Percentiles rank a stretch among this genome's conserved stretches.
Conservation (phyloP, 1,140 invertebrate species). For the Phthorimaea operculella region DNA sequence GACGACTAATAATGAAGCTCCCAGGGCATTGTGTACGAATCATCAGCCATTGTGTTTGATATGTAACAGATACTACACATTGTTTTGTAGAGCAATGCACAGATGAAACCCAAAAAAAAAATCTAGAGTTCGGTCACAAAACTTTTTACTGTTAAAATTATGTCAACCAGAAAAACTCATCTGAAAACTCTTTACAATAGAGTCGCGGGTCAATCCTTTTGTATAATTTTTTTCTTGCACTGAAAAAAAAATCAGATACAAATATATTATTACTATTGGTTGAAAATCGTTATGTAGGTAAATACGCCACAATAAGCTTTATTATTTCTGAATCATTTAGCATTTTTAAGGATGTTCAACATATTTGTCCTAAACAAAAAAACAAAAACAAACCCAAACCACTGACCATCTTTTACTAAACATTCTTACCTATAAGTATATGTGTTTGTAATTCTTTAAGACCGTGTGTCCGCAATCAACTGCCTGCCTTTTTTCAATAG, state of each 20-base stretch:
- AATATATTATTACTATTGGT: no score
- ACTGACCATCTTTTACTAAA: background rate
- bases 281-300: no score
- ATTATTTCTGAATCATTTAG: no score
- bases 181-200: background rate
- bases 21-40: constrained; percentile 50
- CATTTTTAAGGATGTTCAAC: no score
- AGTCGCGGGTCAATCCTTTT: no score
- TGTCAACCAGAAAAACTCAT: background rate
- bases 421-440: background rate
- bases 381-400: background rate
- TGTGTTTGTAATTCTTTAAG: no score
- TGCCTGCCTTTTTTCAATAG: constrained; percentile 33
- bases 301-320: no score
- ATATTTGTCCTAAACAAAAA: no score
- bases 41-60: constrained; percentile 51
- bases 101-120: background rate
- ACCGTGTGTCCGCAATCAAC: constrained; percentile 18
- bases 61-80: constrained; percentile 36
- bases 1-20: constrained; percentile 47
- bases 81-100: background rate
- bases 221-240: no score
- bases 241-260: no score
- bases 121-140: background rate
- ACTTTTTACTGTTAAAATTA: no score